Evolutionary conservation across 2,888 invertebrate genomes (phyloP).

Genomic region (Zeuzera pyrina): DNA sequence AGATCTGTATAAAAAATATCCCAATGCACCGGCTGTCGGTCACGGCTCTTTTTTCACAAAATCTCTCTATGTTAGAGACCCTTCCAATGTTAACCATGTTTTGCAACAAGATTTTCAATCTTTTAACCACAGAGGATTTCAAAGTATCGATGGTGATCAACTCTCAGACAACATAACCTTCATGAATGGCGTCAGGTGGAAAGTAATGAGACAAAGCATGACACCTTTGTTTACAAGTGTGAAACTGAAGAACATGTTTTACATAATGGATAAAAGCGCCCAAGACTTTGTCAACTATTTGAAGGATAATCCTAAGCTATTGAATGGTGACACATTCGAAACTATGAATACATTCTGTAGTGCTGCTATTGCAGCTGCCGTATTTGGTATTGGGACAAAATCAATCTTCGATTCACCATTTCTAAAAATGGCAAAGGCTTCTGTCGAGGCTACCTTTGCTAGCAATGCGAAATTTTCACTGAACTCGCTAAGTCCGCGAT

Average conservation of each 20-base stretch:
- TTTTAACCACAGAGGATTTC: constrained; percentile 33
- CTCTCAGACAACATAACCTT: constrained; percentile 35
- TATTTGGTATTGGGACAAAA: constrained; percentile 45
- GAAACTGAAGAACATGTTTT: constrained; percentile 49
- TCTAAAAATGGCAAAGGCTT: constrained; percentile 23
- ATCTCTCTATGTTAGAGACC: constrained; percentile 28
- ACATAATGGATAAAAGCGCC: constrained; percentile 40
- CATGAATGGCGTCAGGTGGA: constrained; percentile 39
- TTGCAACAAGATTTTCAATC: constrained; percentile 30
- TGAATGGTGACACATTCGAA: constrained; percentile 22
- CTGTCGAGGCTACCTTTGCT: constrained; percentile 17
- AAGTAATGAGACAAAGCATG: constrained; percentile 40
- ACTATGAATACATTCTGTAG: constrained; percentile 28
- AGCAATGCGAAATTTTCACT: constrained; percentile 26
- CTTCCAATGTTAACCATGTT: constrained; percentile 29
- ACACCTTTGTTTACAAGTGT: constrained; percentile 41
- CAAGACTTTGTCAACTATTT: constrained; percentile 35
- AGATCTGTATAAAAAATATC: constrained; percentile 32
- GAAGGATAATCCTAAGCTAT: constrained; percentile 24
- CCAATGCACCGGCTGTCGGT: constrained; percentile 33
- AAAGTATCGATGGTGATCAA: constrained; percentile 24
- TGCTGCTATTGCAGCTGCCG: constrained; percentile 38
- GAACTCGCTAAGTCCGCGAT: constrained; percentile 11
- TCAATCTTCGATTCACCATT: constrained; percentile 44
- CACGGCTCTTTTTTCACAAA: constrained; percentile 26